Percentiles rank a stretch among this genome's conserved stretches.
Evolutionary conservation across 2,113 vertebrate species (phyloP).

Genomic region (Onychostoma macrolepis): DNA sequence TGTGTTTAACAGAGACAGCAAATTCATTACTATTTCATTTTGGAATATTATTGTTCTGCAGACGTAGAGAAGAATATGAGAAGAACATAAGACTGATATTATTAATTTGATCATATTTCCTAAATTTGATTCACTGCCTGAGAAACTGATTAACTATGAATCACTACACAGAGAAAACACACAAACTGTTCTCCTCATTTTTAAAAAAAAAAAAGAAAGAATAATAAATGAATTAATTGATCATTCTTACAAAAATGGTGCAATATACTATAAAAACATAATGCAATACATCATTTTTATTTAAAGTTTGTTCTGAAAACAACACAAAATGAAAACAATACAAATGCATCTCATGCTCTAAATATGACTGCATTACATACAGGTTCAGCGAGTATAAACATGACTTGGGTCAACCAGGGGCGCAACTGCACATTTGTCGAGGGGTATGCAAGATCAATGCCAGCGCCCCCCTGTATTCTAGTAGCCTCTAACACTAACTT

Average conservation of each 20-base stretch:
- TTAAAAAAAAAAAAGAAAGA: too few relatives aligned
- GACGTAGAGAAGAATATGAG: background rate
- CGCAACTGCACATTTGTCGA: too few relatives aligned
- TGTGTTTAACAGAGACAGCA: background rate
- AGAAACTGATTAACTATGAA: background rate
- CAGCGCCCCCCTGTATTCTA: too few relatives aligned
- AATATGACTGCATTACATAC: background rate
- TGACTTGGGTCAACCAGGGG: too few relatives aligned
- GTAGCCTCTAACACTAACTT: too few relatives aligned
- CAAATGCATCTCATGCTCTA: background rate
- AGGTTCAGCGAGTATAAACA: background rate
- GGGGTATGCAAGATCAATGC: too few relatives aligned
- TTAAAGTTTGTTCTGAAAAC: background rate
- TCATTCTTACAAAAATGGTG: too few relatives aligned
- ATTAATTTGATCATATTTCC: background rate
- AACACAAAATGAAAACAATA: background rate
- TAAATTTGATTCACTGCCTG: background rate
- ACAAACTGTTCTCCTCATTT: background rate
- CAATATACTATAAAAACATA: too few relatives aligned
- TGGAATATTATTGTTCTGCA: background rate
- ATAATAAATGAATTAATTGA: too few relatives aligned
- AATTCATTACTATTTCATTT: background rate
- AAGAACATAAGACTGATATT: too few relatives aligned
- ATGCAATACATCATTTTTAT: background rate
- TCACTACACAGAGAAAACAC: background rate